A percentile compares a stretch with the other conserved stretches of the same genome.
Evolutionary conservation across 2,113 vertebrate genomes (phyloP).

Genomic region (Paraplagusia blochii): DNA sequence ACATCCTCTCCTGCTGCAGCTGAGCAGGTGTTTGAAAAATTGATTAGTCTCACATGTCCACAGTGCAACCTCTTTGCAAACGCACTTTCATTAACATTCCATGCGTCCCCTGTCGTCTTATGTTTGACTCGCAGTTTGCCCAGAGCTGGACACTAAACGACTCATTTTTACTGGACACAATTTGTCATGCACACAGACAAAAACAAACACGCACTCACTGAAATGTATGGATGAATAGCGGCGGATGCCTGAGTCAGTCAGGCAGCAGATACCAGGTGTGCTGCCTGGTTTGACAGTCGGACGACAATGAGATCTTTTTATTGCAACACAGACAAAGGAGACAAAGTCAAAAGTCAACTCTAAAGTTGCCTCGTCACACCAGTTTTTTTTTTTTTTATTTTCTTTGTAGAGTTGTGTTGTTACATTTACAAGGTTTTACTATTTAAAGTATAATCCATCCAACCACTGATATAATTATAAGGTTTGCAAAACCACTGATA

Average conservation of each 20-base stretch:
- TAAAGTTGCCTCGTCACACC: too few species aligned
- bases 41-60: conserved; percentile 11
- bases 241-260: conserved; percentile 7
- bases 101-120: conserved; percentile 32
- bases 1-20: conserved; percentile 3
- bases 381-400: too few species aligned
- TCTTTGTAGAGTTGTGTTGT: too few species aligned
- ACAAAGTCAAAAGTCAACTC: conserved; percentile 7
- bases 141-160: conserved; percentile 26
- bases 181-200: conserved; percentile 6
- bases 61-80: conserved; percentile 21
- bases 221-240: background rate
- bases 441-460: too few species aligned
- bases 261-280: conserved; percentile 39
- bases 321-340: conserved; percentile 1
- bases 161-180: background rate
- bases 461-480: too few species aligned
- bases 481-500: too few species aligned
- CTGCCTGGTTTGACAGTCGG: conserved; percentile 25
- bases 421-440: too few species aligned
- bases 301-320: conserved; percentile 4
- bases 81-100: conserved; percentile 45
- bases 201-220: conserved; percentile 8
- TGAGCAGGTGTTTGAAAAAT: conserved; percentile 50
- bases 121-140: conserved; percentile 31